A percentile compares a stretch with the other conserved stretches of the same genome.
Evolutionary conservation across 2,113 vertebrate genomes (phyloP).

Genomic region (Festucalex cinctus): DNA sequence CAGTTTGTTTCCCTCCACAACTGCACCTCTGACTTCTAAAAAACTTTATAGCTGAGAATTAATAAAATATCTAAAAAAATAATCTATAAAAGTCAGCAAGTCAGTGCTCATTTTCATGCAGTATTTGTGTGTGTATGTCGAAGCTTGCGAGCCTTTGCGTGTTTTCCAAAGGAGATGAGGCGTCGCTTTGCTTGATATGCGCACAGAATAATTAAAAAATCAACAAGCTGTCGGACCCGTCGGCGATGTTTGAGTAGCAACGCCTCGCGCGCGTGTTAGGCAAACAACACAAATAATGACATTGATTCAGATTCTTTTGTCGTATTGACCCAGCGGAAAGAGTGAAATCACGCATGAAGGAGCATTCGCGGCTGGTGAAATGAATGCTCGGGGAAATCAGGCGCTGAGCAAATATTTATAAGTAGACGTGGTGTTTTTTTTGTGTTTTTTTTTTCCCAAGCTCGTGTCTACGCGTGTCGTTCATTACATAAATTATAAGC

Average conservation of each 20-base stretch:
- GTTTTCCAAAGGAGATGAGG: background rate
- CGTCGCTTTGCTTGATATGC: background rate
- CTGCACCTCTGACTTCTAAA: background rate
- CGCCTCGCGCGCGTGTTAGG: conserved; percentile 31
- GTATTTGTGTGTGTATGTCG: background rate
- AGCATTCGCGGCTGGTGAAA: conserved; percentile 7
- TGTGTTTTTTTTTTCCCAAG: background rate
- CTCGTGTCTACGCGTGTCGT: background rate
- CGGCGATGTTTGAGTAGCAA: conserved; percentile 38
- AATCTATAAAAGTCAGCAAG: background rate
- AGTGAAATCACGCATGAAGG: conserved; percentile 27
- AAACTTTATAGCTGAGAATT: background rate
- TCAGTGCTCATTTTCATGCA: background rate
- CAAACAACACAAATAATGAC: conserved; percentile 22
- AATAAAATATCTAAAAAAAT: background rate
- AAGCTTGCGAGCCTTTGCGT: conserved; percentile 13
- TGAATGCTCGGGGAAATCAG: conserved; percentile 13
- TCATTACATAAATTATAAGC: conserved; percentile 18
- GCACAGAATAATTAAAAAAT: conserved; percentile 2
- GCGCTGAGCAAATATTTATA: conserved; percentile 27
- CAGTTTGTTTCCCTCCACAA: too few relatives aligned
- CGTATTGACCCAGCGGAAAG: conserved; percentile 27
- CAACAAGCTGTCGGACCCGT: background rate
- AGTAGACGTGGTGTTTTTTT: background rate
- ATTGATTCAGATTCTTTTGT: conserved; percentile 27